Base-by-base conservation (phyloP, 2,888 invertebrate genomes). In the Caenorhabditis doughertyi region DNA sequence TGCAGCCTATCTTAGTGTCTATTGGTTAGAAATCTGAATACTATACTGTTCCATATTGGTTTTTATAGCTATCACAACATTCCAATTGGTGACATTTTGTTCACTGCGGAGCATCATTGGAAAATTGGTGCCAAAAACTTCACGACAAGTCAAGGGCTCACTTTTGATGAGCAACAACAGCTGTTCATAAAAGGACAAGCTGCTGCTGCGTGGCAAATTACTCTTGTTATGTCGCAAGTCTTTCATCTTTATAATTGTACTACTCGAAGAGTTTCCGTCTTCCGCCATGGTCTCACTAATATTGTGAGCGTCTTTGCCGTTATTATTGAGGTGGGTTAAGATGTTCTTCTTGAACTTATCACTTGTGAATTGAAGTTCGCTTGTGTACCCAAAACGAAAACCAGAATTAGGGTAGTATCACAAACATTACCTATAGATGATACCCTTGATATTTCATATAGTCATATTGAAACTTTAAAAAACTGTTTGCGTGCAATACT, bases 241-340 rank as follows among this genome's bases (percentile, higher is more conserved):
- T 91, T 91, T 83, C 91, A 91, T 77, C 79, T 91, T 23, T 91
- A 87, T 85, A 90, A 91, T 82, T 91, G 91, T 81, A 90, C 91
- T 16, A 91, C 91, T 7, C 83, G 91, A 9, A 86, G 91, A 21
- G 89, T 91, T 16, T 91, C 91, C n/a, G 89, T 91, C 42, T 90
- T 91, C 83, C 86, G 87, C 9, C 91, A 91, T 64, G 91, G 91
- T 32, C 81, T 91, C 32, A 88, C 89, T 29, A 91, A 91, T 72
- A 83, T 91, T 68, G 89, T 91, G 29, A 85, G 88, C 62, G 79
- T 91, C 16, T 90, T 91, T 62, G 91, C 91, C 9, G 89, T 89
- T 7, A 81, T 90, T 35, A 89, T 91, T 72, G 91, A 91, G 84
- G 88, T 88, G 9, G 4, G 4, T 32, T 7, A 32, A 9, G 16